Base-by-base conservation (phyloP, 2,797 vertebrate species). In the Artibeus lituratus region DNA sequence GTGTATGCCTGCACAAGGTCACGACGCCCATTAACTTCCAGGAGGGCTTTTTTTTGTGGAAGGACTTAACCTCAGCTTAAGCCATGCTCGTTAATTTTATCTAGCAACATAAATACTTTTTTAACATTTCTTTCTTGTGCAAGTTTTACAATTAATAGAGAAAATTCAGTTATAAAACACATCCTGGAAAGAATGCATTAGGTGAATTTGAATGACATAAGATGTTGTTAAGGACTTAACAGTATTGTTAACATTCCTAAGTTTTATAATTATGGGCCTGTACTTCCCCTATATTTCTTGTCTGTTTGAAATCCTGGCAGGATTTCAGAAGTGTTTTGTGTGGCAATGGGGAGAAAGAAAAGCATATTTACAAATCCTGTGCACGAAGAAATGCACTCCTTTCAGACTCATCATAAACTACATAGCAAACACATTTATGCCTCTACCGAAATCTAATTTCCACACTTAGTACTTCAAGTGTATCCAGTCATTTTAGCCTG, bases 131-230 rank as follows among this genome's bases (percentile, higher is more conserved):
- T 85, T 92, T 90, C 51, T 92, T 94, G 84, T 94, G 39, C 67
- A 65, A 5, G 4, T 93, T 97, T 94, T 76, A 89, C 88, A 95
- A 95, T 84, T 94, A 87, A 94, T 91, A 95, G 51, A 93, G 78
- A 94, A 95, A 78, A 3, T 5, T 29, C 39, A 70, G 14, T 89
- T 94, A 93, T 95, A 96, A 97, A 95, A 35, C 65, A 70, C 32
- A 74, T 89, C 57, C 94, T 95, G 37, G 47, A 87, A 94, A 95
- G 32, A 95, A 74, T 95, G 92, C 81, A 96, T 95, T 91, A 95
- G 51, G 51, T 91, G 39, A 78, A 93, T 91, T 88, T 90, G 72
- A 96, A 91, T 55, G 65, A 78, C 29, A 47, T 26, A 78, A 21
- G 22, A 84, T 90, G 53, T 82, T 77, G 11, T 90, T 87, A 90